Percentiles rank a stretch among this genome's conserved stretches.
Evolutionary conservation across 2,113 vertebrate species (phyloP).

Genomic region (Pseudorhombus dupliciocellatus): DNA sequence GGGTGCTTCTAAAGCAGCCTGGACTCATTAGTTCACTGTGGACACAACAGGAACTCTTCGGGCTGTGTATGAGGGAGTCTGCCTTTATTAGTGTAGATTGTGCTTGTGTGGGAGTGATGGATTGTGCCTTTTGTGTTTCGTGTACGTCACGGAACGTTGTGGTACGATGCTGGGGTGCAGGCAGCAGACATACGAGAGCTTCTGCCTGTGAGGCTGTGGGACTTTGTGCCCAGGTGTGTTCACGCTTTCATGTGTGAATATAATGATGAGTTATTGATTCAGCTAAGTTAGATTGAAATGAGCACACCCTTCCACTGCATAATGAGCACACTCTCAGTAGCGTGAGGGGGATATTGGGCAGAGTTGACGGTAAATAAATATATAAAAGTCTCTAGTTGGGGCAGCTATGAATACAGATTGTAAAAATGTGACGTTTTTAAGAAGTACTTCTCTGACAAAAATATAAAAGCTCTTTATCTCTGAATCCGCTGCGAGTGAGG

Average conservation of each 20-base stretch:
- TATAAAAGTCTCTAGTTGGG: not conserved
- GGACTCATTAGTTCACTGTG: too few species aligned
- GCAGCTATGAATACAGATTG: not conserved
- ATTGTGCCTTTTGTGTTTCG: too few species aligned
- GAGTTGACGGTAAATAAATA: constrained; percentile 23
- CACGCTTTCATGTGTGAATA: constrained; percentile 29
- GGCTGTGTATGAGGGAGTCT: too few species aligned
- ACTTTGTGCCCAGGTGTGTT: not conserved
- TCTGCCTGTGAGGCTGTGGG: not conserved
- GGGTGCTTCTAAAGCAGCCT: too few species aligned
- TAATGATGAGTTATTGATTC: constrained; percentile 41
- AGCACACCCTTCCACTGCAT: constrained; percentile 35
- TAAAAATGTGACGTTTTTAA: not conserved
- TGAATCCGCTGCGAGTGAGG: constrained; percentile 24
- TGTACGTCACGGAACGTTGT: too few species aligned
- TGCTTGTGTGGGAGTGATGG: too few species aligned
- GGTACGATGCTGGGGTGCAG: too few species aligned
- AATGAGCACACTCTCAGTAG: constrained; percentile 33
- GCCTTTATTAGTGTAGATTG: too few species aligned
- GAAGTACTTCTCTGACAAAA: not conserved
- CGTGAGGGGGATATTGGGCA: constrained; percentile 20
- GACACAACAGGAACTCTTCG: too few species aligned
- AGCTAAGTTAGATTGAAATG: constrained; percentile 33
- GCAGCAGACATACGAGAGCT: too few species aligned
- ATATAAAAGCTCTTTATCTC: constrained; percentile 30